Base-by-base conservation (phyloP, 2,888 invertebrate species). In the Hesperia comma region DNA sequence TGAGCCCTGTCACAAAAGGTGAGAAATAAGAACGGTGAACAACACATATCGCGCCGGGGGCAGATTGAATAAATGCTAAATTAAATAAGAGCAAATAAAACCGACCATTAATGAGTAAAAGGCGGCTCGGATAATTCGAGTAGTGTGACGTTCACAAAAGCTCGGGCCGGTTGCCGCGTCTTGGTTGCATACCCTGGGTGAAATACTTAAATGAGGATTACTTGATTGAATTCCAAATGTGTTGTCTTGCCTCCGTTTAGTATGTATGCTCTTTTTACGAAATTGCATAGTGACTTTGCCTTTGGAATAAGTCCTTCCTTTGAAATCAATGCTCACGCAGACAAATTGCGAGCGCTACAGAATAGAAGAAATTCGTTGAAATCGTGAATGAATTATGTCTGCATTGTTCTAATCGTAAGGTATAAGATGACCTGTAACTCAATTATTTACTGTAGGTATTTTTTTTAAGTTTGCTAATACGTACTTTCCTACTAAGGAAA, bases 61-160 rank as follows among this genome's bases (percentile, higher is more conserved):
- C 85, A 90, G 90, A 92, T 92, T 93, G 88, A 92, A 92, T 92
- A 92, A 93, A 91, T 90, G 88, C 88, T 86, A 92, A 93, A 93
- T 93, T 93, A 90, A 92, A 93, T 91, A 87, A 90, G 82, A 90
- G 88, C 91, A 91, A 93, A 93, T 92, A 92, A 92, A 92, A 89
- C 79, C 77, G 72, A 73, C 81, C 83, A 83, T 88, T 90, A 91
- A 90, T 88, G 86, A 89, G 85, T 84, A 84, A 88, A 87, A 84
- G 82, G 74, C 85, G 84, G 82, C 82, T 82, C 80, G 81, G 81
- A 85, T 87, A 86, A 89, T 90, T 86, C 84, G 80, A 78, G 79
- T 83, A 80, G 80, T 83, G 83, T 84, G 86, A 86, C 86, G 81
- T 81, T 81, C 77, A 88, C 85, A 88, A 89, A 87, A 83, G 83